Percentiles rank a stretch among this genome's conserved stretches.
phyloP scores from a whole-genome alignment of 2,797 vertebrate species.

The Leptoclinus maculatus region DNA sequence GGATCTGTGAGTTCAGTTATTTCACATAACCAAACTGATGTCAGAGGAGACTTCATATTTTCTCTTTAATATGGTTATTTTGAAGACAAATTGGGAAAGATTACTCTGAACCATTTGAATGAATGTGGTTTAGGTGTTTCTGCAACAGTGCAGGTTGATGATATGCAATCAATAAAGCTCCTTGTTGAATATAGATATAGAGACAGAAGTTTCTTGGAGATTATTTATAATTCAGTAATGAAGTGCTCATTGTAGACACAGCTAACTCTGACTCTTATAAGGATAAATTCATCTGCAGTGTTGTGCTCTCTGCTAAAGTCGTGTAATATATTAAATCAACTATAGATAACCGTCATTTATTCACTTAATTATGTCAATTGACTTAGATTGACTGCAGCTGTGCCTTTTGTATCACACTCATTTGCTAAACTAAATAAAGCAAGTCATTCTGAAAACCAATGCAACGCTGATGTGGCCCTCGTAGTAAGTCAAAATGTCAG shows the following conservation, averaged over 20 bases:
- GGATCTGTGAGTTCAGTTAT: not conserved
- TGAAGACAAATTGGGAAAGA: conserved; percentile 8
- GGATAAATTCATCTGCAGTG: conserved; percentile 61
- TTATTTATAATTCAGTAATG: conserved; percentile 61
- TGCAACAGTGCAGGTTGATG: conserved; percentile 20
- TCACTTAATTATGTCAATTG: conserved; percentile 69
- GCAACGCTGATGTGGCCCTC: conserved; percentile 22
- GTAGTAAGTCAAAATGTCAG: conserved; percentile 27
- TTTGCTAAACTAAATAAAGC: conserved; percentile 57
- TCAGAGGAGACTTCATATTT: not conserved
- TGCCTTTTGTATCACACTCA: conserved; percentile 52
- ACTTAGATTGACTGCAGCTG: conserved; percentile 63
- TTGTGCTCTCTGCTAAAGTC: conserved; percentile 47
- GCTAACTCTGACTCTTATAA: conserved; percentile 63
- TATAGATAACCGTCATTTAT: conserved; percentile 68
- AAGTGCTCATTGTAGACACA: conserved; percentile 47
- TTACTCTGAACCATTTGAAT: not conserved
- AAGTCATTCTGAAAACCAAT: conserved; percentile 40
- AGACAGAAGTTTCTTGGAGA: conserved; percentile 46
- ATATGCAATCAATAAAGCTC: conserved; percentile 36
- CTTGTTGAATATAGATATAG: conserved; percentile 40
- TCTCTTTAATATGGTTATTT: conserved; percentile 15
- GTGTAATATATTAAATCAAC: conserved; percentile 66
- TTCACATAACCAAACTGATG: not conserved
- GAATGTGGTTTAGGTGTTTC: conserved; percentile 19